Conservation (phyloP, 1,140 invertebrate species). For the Cheumatopsyche charites region DNA sequence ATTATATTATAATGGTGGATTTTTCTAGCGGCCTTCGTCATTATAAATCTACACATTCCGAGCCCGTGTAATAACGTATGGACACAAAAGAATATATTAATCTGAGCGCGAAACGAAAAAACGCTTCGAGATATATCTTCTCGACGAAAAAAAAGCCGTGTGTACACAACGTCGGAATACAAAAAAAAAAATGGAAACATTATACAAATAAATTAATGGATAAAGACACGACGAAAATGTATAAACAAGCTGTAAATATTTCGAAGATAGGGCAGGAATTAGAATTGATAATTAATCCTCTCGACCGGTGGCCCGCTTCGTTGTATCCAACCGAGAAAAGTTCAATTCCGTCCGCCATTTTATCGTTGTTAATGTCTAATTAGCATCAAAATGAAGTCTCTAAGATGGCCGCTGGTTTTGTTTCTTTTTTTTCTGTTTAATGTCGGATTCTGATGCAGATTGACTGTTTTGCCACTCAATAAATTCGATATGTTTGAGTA, state of each 20-base stretch:
- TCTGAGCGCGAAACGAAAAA: constrained; percentile 4
- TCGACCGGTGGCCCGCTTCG: constrained; percentile 3
- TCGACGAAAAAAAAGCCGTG: no score
- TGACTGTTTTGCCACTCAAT: no score
- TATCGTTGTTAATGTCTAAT: constrained; percentile 10
- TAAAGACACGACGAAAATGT: constrained; percentile 16
- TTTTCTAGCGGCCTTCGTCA: constrained; percentile 8
- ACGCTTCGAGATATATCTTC: neutral
- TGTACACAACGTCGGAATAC: no score
- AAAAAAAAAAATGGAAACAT: no score
- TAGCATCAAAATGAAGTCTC: neutral
- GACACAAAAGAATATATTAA: constrained; percentile 25
- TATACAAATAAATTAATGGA: constrained; percentile 16
- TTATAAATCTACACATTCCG: constrained; percentile 20
- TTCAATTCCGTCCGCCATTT: neutral
- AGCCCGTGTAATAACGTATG: constrained; percentile 4
- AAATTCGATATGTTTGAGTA: no score
- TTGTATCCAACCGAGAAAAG: neutral
- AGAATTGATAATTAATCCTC: constrained; percentile 22
- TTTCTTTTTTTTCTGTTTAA: no score
- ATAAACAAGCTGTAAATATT: constrained; percentile 22
- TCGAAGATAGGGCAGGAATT: constrained; percentile 8
- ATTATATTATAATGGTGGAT: neutral
- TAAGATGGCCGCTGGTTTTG: no score
- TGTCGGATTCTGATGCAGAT: no score